These are phyloP conservation scores for Oxystoma pomonae DNA, from an alignment of 2,888 invertebrate species.

Conservation along the genomic window DNA sequence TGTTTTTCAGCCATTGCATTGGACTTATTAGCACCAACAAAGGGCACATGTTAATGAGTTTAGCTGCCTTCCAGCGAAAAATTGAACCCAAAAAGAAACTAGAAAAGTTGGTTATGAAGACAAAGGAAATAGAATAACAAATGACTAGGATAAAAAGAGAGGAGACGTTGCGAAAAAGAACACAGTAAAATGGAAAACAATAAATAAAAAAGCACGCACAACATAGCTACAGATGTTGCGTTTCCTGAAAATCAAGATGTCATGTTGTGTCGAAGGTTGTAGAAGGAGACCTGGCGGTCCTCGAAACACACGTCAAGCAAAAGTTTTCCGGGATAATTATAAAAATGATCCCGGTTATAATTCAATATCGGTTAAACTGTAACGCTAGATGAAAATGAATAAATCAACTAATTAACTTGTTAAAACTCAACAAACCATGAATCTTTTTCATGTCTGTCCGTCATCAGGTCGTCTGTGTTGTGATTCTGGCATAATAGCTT, in stretches of 20 bases:
- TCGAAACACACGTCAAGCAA: too few relatives aligned
- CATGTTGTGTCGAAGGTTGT: constrained; percentile 22
- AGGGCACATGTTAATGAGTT: background rate
- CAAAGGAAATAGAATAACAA: background rate
- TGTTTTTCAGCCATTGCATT: too few relatives aligned
- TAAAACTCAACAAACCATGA: too few relatives aligned
- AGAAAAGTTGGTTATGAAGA: background rate
- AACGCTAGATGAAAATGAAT: too few relatives aligned
- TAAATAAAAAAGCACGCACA: constrained; percentile 29
- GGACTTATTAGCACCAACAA: background rate
- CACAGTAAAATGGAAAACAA: constrained; percentile 18
- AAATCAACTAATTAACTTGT: too few relatives aligned
- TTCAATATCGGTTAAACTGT: too few relatives aligned
- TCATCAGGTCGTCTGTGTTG: too few relatives aligned
- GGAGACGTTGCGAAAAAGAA: constrained; percentile 10
- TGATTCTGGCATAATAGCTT: too few relatives aligned
- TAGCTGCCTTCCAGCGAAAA: background rate
- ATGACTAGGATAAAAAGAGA: background rate
- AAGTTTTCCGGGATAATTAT: too few relatives aligned
- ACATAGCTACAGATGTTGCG: constrained; percentile 31
- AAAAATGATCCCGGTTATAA: too few relatives aligned
- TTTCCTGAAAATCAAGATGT: constrained; percentile 29
- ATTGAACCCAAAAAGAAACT: background rate
- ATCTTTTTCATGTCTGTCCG: too few relatives aligned
- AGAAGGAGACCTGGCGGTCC: too few relatives aligned